Conservation (phyloP, 2,113 vertebrate species). For the Struthidea cinerea region DNA sequence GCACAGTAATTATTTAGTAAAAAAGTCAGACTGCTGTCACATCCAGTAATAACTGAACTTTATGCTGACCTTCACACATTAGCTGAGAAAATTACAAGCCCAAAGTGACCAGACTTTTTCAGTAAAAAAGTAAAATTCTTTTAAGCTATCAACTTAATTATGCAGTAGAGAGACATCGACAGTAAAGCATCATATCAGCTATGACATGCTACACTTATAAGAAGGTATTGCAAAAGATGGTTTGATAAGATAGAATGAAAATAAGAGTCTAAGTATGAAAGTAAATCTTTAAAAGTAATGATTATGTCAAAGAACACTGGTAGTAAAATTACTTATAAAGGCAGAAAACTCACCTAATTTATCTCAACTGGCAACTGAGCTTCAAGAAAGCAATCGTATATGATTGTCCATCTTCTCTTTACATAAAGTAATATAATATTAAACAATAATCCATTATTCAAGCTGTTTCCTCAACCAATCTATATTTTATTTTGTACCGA, state of each 20-base stretch:
- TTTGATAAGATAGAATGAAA: not conserved
- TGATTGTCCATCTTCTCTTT: not conserved
- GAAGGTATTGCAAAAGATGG: not conserved
- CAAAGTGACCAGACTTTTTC: not conserved
- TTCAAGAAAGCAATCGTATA: not conserved
- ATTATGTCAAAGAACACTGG: not conserved
- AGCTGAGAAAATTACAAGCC: conserved; percentile 13
- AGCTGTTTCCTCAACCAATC: not conserved
- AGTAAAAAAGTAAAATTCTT: not conserved
- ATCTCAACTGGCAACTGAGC: not conserved
- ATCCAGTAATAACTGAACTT: not conserved
- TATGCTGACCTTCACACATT: not conserved
- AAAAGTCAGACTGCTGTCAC: not conserved
- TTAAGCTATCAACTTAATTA: not conserved
- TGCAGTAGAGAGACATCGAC: not conserved
- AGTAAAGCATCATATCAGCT: not conserved
- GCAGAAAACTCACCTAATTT: not conserved
- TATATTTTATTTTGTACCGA: not conserved
- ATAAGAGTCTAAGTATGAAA: not conserved
- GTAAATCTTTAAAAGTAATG: not conserved
- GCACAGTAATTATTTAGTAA: not conserved
- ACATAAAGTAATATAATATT: not conserved
- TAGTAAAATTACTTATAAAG: not conserved
- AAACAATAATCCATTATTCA: not conserved
- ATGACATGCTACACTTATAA: not conserved